Evolutionary conservation across 2,888 invertebrate species (phyloP), one percentile per base, ranked within the genome.

Genomic region (Camptogramma bilineatum): DNA sequence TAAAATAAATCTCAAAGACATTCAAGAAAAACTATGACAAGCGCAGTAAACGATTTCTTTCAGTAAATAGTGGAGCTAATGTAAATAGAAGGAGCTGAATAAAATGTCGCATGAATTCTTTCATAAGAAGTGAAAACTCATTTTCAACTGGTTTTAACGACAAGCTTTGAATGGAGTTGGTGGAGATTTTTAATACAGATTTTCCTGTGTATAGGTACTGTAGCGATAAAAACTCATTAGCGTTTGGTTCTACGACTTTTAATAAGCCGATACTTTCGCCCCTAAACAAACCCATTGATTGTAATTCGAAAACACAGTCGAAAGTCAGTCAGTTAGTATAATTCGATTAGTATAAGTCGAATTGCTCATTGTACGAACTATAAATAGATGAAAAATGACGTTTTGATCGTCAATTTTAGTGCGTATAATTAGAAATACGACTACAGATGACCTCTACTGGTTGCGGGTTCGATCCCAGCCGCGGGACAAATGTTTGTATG

Each of bases 41-140:
- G 16, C n/a, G 21, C 18, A 2, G 28, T 19, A 52, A 54, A 64
- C 48, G 46, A 47, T 64, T 60, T 56, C 59, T 60, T 64, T 64
- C 64, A 64, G 54, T 21, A 62, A 55, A 66, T 58, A 58, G 53
- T 53, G 28, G 58, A 16, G 63, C 64, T 53, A 64, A 60, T 64
- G 52, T 59, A 55, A 64, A 46, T 42, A 52, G 34, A 34, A 51
- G 19, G 52, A 42, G 31, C 52, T 50, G 47, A 64, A 64, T 24
- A 48, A 52, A 64, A 64, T 52, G 64, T 60, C 59, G 59, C 39
- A 54, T 17, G 64, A 52, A 56, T 62, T 61, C 63, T 65, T 69
- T 69, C 62, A 65, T 61, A 61, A 54, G 34, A 58, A 64, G 58
- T 48, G 47, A 69, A 65, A 67, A 64, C 64, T 69, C 65, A 60